Conservation (phyloP, 2,888 invertebrate genomes). For the Bhutanitis thaidina region DNA sequence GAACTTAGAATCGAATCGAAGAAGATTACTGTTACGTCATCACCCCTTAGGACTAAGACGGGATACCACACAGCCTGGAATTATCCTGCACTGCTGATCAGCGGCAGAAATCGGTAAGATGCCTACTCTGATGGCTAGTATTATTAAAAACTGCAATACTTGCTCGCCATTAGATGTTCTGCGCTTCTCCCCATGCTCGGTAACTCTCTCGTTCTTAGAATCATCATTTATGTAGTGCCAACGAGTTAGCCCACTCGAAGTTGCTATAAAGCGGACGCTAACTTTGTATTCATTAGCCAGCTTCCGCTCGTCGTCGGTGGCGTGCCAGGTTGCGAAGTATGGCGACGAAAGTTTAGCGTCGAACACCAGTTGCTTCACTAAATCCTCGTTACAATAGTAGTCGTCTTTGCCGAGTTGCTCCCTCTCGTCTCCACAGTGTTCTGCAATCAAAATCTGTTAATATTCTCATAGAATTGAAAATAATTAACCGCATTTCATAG, state of each 20-base stretch:
- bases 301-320: conserved; percentile 67
- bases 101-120: too few species aligned
- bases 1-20: too few species aligned
- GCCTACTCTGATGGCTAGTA: too few species aligned
- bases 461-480: too few species aligned
- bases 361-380: conserved; percentile 91
- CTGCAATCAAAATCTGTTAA: conserved; percentile 51
- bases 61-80: too few species aligned
- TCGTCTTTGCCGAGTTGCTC: conserved; percentile 81
- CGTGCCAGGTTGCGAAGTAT: conserved; percentile 79
- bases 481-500: too few species aligned
- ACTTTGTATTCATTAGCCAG: conserved; percentile 85
- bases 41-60: too few species aligned
- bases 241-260: conserved; percentile 92
- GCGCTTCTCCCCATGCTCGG: conserved; percentile 48
- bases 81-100: too few species aligned
- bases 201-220: conserved; percentile 72
- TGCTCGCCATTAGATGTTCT: conserved; percentile 52
- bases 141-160: conserved; percentile 29
- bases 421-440: conserved; percentile 82
- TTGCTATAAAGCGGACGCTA: conserved; percentile 89
- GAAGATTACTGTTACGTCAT: too few species aligned
- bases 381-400: conserved; percentile 91
- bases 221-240: conserved; percentile 88
- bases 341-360: conserved; percentile 88